A percentile compares a stretch with the other conserved stretches of the same genome.
phyloP scores from a whole-genome alignment of 23 tunicate species.

The Styela plicata region DNA sequence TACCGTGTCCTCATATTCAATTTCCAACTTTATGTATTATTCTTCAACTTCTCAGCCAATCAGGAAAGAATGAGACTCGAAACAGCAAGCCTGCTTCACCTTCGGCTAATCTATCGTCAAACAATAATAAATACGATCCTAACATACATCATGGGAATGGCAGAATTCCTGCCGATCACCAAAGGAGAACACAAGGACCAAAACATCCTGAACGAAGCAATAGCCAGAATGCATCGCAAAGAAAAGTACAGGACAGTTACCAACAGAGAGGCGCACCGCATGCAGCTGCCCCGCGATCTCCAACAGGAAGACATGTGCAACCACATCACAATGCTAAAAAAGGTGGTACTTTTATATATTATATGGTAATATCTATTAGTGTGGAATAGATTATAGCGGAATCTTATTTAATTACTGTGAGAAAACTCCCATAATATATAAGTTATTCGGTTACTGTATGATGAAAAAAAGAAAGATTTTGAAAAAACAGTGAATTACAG shows the following conservation, averaged over 20 bases:
- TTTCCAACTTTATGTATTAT: too few species aligned
- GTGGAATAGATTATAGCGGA: too few species aligned
- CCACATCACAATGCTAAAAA: background rate
- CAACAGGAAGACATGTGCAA: background rate
- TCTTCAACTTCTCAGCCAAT: background rate
- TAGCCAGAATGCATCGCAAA: background rate
- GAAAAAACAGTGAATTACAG: too few species aligned
- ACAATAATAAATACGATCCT: conserved; percentile 12
- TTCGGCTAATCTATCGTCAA: background rate
- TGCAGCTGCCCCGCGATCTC: background rate
- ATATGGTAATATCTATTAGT: too few species aligned
- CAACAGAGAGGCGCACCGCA: background rate
- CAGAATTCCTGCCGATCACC: background rate
- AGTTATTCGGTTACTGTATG: too few species aligned
- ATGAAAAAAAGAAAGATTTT: too few species aligned
- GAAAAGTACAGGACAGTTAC: background rate
- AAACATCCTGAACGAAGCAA: background rate
- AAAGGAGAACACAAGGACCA: background rate
- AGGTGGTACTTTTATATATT: too few species aligned
- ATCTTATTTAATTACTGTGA: too few species aligned
- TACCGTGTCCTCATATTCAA: too few species aligned
- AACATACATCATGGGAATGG: background rate
- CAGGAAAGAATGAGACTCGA: background rate
- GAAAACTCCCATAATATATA: too few species aligned
- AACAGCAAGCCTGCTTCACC: background rate